These are phyloP conservation scores for Anisognathus igniventris DNA, from an alignment of 2,797 vertebrate genomes.

Conservation along the genomic window DNA sequence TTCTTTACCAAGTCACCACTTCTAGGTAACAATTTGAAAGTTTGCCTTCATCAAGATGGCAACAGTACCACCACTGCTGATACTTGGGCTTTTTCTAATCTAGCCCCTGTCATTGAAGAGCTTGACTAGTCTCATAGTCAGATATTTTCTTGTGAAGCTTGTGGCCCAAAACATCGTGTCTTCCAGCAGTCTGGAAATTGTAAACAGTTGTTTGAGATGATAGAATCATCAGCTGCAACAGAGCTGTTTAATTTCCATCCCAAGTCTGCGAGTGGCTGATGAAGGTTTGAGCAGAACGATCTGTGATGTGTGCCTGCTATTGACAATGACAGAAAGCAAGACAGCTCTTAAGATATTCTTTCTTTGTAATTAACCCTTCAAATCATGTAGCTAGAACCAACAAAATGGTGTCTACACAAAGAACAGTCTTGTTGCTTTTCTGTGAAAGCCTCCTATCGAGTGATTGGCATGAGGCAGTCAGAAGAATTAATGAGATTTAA, in stretches of 20 bases:
- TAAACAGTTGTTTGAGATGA: background rate
- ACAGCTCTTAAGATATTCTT: background rate
- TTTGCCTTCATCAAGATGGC: background rate
- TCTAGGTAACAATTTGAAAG: background rate
- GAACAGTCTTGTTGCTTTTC: background rate
- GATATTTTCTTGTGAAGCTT: background rate
- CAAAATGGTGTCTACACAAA: background rate
- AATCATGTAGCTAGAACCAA: background rate
- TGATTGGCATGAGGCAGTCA: background rate
- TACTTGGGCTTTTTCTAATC: background rate
- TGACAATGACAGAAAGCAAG: background rate
- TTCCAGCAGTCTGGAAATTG: background rate
- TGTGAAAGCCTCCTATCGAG: background rate
- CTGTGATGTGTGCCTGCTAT: background rate
- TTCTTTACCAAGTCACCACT: background rate
- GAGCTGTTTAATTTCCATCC: background rate
- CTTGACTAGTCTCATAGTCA: background rate
- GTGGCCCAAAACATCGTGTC: background rate
- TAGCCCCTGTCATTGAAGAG: background rate
- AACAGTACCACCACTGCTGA: background rate
- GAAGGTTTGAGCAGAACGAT: background rate
- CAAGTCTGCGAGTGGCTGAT: accelerated
- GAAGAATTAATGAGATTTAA: background rate
- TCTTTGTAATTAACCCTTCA: background rate
- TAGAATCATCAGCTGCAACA: background rate